Conservation (phyloP, 1,140 invertebrate genomes). For the Ganaspis sp. region DNA sequence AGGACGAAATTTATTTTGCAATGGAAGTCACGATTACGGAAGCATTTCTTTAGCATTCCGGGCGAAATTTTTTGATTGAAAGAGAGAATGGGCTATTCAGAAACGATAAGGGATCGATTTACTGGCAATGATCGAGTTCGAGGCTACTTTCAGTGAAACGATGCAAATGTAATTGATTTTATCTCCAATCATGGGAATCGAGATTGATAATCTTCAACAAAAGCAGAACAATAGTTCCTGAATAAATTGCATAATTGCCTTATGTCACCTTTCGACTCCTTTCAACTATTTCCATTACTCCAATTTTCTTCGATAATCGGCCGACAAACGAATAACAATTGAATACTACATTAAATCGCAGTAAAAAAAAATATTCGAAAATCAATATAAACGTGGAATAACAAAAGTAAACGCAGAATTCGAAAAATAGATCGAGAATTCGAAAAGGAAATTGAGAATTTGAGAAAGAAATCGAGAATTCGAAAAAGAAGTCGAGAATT, state of each 20-base stretch:
- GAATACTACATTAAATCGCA: too few relatives aligned
- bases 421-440: too few relatives aligned
- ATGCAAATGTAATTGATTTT: slow-evolving; percentile 2
- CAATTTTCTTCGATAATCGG: not conserved
- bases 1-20: too few relatives aligned
- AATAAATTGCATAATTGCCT: not conserved
- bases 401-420: too few relatives aligned
- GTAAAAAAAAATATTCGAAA: too few relatives aligned
- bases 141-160: not conserved
- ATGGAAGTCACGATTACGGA: not conserved
- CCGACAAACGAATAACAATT: not conserved
- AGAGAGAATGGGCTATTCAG: not conserved
- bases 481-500: too few relatives aligned
- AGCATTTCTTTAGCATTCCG: not conserved
- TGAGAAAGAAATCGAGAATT: too few relatives aligned
- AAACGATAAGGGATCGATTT: not conserved
- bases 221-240: not conserved
- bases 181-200: not conserved
- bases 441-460: too few relatives aligned
- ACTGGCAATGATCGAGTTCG: slow-evolving; percentile 6
- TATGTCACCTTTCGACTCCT: not conserved
- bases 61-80: too few relatives aligned
- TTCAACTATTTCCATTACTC: not conserved
- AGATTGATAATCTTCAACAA: not conserved
- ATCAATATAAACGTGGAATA: too few relatives aligned